A percentile compares a stretch with the other conserved stretches of the same genome.
Conservation (phyloP, 2,888 invertebrate species). For the Ctena decussata region DNA sequence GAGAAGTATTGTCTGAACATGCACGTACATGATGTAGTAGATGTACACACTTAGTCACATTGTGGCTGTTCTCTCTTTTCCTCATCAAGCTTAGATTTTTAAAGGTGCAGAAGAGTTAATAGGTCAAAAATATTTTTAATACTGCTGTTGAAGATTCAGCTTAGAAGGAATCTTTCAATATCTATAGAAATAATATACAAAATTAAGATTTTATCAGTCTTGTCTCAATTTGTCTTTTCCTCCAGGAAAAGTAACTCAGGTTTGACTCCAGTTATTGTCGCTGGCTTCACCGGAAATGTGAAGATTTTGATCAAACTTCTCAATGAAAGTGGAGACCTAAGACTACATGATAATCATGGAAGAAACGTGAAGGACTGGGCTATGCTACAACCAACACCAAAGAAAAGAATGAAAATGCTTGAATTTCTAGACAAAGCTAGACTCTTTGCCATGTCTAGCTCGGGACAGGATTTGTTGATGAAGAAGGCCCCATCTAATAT, state of each 20-base stretch:
- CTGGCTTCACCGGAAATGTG: conserved; percentile 85
- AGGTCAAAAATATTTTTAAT: no score
- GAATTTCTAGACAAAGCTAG: conserved; percentile 84
- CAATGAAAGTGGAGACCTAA: conserved; percentile 87
- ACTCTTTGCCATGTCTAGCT: conserved; percentile 81
- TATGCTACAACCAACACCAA: conserved; percentile 73
- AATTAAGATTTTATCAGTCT: no score
- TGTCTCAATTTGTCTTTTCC: not conserved
- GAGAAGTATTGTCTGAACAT: no score
- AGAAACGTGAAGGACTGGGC: conserved; percentile 85
- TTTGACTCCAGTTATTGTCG: conserved; percentile 87
- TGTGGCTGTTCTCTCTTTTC: no score
- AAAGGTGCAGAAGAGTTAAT: no score
- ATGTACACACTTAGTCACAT: no score
- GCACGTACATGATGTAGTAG: no score
- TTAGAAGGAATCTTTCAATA: no score
- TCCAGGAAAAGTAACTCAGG: conserved; percentile 85
- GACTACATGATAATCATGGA: conserved; percentile 86
- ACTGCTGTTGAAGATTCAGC: no score
- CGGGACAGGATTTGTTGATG: conserved; percentile 67
- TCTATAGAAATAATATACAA: no score
- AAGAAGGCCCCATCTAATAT: conserved; percentile 58
- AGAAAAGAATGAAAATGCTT: conserved; percentile 79
- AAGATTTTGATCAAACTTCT: conserved; percentile 84
- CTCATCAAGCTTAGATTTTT: no score